Conservation (phyloP, 1,140 invertebrate genomes). For the Pseudomyrmex dendroicus region DNA sequence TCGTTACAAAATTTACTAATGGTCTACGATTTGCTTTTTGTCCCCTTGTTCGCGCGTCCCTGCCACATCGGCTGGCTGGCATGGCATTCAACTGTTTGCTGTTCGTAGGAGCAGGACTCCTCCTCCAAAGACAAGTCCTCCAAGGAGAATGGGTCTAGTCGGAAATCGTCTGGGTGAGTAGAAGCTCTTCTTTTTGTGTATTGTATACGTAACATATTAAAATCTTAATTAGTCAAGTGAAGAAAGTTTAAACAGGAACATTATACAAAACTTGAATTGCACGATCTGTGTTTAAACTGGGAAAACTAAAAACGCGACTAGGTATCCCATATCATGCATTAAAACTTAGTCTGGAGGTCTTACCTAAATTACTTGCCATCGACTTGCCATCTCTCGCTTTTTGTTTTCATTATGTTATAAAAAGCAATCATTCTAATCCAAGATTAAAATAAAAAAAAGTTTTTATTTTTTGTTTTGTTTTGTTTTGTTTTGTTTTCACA, state of each 20-base stretch:
- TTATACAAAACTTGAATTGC: constrained; percentile 18
- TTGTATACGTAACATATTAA: not conserved
- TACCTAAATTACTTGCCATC: constrained; percentile 15
- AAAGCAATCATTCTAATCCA: not conserved
- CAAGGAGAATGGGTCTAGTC: constrained; percentile 87
- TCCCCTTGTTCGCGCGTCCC: constrained; percentile 85
- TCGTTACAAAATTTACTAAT: constrained; percentile 80
- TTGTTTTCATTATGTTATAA: constrained; percentile 18
- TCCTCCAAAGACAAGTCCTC: constrained; percentile 84
- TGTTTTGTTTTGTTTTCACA: not conserved
- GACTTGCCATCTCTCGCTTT: constrained; percentile 14
- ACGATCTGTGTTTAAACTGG: constrained; percentile 29
- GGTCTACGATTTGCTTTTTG: constrained; percentile 84
- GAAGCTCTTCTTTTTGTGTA: constrained; percentile 21
- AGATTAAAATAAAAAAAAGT: constrained; percentile 8
- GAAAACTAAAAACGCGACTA: constrained; percentile 8
- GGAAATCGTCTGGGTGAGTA: constrained; percentile 86
- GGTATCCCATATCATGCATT: constrained; percentile 9
- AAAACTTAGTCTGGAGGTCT: constrained; percentile 16
- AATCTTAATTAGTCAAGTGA: not conserved
- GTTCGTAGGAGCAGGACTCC: constrained; percentile 87
- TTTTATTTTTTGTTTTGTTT: too few species aligned
- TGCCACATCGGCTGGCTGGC: constrained; percentile 86
- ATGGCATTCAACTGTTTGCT: constrained; percentile 87
- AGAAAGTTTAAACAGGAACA: not conserved